Evolutionary conservation across 2,113 vertebrate genomes (phyloP).

Genomic region (Pseudorasbora parva): DNA sequence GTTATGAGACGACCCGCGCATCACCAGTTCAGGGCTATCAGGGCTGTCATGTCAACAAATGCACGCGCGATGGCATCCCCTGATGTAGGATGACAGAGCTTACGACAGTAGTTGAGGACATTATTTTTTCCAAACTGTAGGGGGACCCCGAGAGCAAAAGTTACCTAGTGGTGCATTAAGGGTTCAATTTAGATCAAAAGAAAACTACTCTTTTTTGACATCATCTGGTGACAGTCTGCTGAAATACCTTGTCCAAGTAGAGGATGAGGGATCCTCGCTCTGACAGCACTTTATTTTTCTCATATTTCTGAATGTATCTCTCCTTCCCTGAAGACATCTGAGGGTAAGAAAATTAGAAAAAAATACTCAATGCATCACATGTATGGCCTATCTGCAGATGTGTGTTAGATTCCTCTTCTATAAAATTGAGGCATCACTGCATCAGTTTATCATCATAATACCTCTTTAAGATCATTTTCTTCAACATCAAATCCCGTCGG

Average conservation of each 20-base stretch:
- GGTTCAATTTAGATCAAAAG: too few relatives aligned
- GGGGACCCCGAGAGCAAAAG: too few relatives aligned
- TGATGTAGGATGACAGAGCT: too few relatives aligned
- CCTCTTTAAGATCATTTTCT: conserved; percentile 60
- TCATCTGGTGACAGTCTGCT: too few relatives aligned
- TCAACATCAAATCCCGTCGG: conserved; percentile 67
- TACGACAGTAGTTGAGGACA: too few relatives aligned
- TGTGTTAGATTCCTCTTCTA: too few relatives aligned
- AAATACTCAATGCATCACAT: not conserved
- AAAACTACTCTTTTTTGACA: not conserved
- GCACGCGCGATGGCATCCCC: too few relatives aligned
- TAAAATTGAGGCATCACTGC: too few relatives aligned
- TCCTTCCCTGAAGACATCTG: conserved; percentile 70
- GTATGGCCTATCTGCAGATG: not conserved
- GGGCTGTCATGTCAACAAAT: too few relatives aligned
- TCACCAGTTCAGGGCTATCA: too few relatives aligned
- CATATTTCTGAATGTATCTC: conserved; percentile 77
- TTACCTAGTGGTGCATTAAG: too few relatives aligned
- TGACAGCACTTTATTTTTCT: conserved; percentile 64
- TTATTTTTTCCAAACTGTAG: not conserved
- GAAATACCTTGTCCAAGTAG: conserved; percentile 78
- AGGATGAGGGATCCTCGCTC: conserved; percentile 76
- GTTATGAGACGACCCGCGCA: too few relatives aligned
- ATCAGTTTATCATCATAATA: conserved; percentile 18
- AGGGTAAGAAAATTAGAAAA: not conserved